A percentile compares a stretch with the other conserved stretches of the same genome.
phyloP scores from a whole-genome alignment of 2,888 invertebrate genomes.

The Pelosia muscerda region DNA sequence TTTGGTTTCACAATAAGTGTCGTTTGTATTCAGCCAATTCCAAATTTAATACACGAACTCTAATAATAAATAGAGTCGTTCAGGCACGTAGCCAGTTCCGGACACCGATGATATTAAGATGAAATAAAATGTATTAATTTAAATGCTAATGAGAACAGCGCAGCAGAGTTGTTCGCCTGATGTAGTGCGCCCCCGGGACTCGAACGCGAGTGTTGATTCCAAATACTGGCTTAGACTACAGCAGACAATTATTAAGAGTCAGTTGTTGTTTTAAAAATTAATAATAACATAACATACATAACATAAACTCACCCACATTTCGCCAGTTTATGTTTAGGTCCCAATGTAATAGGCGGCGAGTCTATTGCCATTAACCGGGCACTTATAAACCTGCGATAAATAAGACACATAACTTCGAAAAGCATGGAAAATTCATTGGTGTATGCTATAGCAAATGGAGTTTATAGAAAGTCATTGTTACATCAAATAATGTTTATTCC shows the following conservation, averaged over 20 bases:
- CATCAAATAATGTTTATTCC: not conserved
- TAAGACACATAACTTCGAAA: too few species aligned
- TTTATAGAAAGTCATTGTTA: not conserved
- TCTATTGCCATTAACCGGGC: too few species aligned
- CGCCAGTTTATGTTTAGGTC: too few species aligned
- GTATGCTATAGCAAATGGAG: not conserved
- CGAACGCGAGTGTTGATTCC: slow-evolving; percentile 26
- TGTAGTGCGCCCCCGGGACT: slow-evolving; percentile 61
- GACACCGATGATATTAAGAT: slow-evolving; percentile 61
- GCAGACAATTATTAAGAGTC: not conserved
- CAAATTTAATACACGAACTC: slow-evolving; percentile 13
- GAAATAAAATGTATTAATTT: slow-evolving; percentile 71
- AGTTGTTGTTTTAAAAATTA: slow-evolving; percentile 10
- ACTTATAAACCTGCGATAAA: too few species aligned
- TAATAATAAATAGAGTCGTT: slow-evolving; percentile 8
- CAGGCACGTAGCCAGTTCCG: slow-evolving; percentile 19
- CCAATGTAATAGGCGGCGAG: too few species aligned
- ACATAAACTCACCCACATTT: too few species aligned
- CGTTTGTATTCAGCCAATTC: not conserved
- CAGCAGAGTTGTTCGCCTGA: slow-evolving; percentile 57
- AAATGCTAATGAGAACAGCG: slow-evolving; percentile 68
- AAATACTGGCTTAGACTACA: slow-evolving; percentile 20
- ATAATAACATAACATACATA: too few species aligned
- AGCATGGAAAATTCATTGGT: too few species aligned
- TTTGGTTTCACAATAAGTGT: not conserved